Evolutionary conservation across 1,140 invertebrate genomes (phyloP).

Genomic region (Orchestia grillus): DNA sequence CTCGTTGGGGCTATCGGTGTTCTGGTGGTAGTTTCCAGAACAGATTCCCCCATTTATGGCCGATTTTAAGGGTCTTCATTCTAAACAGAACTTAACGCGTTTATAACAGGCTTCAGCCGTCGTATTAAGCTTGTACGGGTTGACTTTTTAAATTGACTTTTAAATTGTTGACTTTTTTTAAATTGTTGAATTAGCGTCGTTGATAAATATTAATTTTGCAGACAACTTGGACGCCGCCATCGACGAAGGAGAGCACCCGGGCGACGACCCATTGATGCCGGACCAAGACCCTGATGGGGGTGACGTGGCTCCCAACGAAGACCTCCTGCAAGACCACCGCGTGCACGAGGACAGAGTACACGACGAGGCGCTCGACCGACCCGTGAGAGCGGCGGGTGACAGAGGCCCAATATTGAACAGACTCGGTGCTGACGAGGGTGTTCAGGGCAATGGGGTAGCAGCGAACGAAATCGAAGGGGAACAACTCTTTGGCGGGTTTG

Average conservation of each 20-base stretch:
- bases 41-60: background rate
- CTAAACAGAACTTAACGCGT: background rate
- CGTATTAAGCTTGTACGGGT: too few relatives aligned
- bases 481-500: background rate
- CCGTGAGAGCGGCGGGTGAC: background rate
- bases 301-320: constrained; percentile 21
- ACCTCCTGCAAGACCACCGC: constrained; percentile 28
- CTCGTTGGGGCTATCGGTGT: background rate
- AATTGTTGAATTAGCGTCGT: background rate
- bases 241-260: constrained; percentile 23
- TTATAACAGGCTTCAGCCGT: background rate
- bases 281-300: constrained; percentile 41
- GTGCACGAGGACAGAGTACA: constrained; percentile 41
- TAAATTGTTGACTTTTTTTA: background rate
- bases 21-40: background rate
- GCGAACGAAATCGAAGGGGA: background rate
- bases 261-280: constrained; percentile 37
- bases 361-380: constrained; percentile 23
- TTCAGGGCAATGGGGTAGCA: background rate
- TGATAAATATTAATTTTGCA: background rate
- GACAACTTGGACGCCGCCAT: constrained; percentile 47
- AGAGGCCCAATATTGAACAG: background rate
- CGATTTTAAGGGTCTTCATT: background rate
- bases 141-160: too few relatives aligned
- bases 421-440: background rate